Evolutionary conservation across 1,140 invertebrate genomes (phyloP).

Genomic region (Uloborus diversus): DNA sequence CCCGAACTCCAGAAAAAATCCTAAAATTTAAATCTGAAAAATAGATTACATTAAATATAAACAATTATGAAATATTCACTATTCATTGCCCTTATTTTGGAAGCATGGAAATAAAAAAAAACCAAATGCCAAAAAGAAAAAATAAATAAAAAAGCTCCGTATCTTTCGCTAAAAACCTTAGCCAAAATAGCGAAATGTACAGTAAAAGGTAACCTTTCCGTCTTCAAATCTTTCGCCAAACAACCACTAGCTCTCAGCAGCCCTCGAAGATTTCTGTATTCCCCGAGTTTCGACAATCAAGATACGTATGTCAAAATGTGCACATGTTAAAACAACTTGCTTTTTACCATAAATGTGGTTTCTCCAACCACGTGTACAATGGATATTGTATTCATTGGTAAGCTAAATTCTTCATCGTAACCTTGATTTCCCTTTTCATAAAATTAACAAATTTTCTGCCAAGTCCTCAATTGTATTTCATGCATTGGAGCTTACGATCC

Average conservation of each 20-base stretch:
- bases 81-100: no score
- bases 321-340: slow-evolving; percentile 27
- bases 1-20: no score
- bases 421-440: background rate
- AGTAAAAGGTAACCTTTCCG: no score
- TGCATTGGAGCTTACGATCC: background rate
- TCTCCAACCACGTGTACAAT: slow-evolving; percentile 35
- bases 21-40: no score
- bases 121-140: no score
- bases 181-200: no score
- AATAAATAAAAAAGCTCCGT: no score
- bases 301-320: slow-evolving; percentile 13
- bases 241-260: background rate
- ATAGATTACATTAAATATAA: no score
- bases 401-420: slow-evolving; percentile 11
- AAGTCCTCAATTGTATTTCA: background rate
- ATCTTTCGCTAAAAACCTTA: no score
- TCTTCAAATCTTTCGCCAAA: no score
- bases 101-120: no score
- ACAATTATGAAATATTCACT: no score
- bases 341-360: slow-evolving; percentile 29
- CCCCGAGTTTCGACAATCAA: slow-evolving; percentile 2
- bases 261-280: background rate
- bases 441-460: background rate
- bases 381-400: slow-evolving; percentile 49